These are phyloP conservation scores for Alaudala cheleensis DNA, from an alignment of 2,113 vertebrate genomes.

Conservation along the genomic window DNA sequence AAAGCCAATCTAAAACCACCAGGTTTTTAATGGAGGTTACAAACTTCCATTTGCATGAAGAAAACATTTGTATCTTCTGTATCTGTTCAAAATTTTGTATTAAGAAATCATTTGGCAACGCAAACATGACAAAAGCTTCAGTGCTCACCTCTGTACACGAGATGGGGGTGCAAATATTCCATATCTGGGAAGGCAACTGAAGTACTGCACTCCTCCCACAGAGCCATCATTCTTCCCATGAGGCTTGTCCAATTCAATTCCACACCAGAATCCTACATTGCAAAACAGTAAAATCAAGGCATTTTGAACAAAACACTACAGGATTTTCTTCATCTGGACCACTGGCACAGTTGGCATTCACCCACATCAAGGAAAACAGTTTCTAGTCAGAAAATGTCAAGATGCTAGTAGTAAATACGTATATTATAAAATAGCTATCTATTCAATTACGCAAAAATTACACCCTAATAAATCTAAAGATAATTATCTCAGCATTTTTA, in stretches of 20 bases:
- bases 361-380: not conserved
- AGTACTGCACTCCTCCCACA: slow-evolving; percentile 90
- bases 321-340: not conserved
- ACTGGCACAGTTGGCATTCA: not conserved
- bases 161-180: slow-evolving; percentile 94
- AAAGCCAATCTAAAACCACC: not conserved
- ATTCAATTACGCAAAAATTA: not conserved
- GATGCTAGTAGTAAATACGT: not conserved
- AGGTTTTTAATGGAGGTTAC: not conserved
- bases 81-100: not conserved
- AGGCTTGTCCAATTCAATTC: slow-evolving; percentile 92
- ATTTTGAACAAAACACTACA: not conserved
- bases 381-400: not conserved
- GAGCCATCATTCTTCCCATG: slow-evolving; percentile 95
- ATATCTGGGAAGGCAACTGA: slow-evolving; percentile 89
- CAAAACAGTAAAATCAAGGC: not conserved
- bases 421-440: not conserved
- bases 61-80: not conserved
- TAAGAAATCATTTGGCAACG: not conserved
- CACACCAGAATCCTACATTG: slow-evolving; percentile 89
- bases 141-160: slow-evolving; percentile 89
- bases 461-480: not conserved
- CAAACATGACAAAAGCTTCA: not conserved
- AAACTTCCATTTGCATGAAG: slow-evolving; percentile 25
- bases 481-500: not conserved